Evolutionary conservation across 2,113 vertebrate genomes (phyloP).

Genomic region (Zosterops hypoxanthus): DNA sequence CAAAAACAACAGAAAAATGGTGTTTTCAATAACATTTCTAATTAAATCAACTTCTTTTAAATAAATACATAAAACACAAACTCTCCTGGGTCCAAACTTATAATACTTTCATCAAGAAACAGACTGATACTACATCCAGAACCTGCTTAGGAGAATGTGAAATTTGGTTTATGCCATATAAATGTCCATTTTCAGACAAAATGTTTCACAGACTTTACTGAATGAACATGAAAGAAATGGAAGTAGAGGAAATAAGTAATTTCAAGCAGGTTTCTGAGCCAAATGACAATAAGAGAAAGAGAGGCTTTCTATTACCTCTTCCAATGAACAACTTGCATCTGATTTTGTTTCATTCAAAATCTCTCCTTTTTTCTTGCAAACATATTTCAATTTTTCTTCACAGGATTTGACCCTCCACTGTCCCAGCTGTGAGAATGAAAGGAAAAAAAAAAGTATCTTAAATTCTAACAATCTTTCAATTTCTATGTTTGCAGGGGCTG

Average conservation of each 20-base stretch:
- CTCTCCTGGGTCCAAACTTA: background rate
- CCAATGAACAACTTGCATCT: slow-evolving; percentile 71
- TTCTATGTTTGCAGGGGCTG: background rate
- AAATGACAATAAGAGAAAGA: background rate
- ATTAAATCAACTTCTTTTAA: background rate
- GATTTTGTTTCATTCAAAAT: slow-evolving; percentile 70
- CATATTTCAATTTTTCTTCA: slow-evolving; percentile 76
- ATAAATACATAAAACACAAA: background rate
- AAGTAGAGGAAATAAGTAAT: background rate
- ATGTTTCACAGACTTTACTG: background rate
- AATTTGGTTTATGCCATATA: background rate
- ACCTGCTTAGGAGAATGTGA: background rate
- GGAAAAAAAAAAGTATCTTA: background rate
- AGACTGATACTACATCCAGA: background rate
- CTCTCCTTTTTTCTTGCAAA: slow-evolving; percentile 87
- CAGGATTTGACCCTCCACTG: slow-evolving; percentile 85
- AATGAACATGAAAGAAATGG: background rate
- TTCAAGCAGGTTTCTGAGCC: background rate
- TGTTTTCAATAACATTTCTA: background rate
- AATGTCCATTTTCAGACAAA: background rate
- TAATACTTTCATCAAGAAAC: background rate
- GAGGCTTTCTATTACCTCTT: slow-evolving; percentile 72
- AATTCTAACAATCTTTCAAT: background rate
- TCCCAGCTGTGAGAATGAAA: slow-evolving; percentile 76
- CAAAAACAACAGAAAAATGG: background rate